phyloP scores from a whole-genome alignment of 2,888 invertebrate genomes.

The Nematopogon swammerdamellus region DNA sequence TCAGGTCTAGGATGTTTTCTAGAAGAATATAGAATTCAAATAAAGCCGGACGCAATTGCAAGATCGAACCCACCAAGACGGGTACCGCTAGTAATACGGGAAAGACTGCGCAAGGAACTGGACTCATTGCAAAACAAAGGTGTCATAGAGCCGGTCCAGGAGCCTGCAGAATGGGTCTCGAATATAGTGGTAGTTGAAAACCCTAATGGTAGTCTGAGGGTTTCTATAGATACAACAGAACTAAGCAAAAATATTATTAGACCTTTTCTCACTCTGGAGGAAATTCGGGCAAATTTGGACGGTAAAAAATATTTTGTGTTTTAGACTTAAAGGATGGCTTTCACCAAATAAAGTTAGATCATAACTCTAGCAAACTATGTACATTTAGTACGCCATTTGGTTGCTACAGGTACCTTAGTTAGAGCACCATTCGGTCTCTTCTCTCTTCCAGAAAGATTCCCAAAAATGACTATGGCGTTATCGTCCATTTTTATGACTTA shows the following conservation, averaged over 20 bases:
- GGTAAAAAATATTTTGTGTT: no score
- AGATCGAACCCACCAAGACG: not conserved
- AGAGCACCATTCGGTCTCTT: conserved; percentile 12
- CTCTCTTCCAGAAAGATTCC: conserved; percentile 13
- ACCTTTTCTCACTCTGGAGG: conserved; percentile 12
- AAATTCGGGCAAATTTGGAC: conserved; percentile 11
- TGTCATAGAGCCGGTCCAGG: not conserved
- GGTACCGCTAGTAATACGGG: not conserved
- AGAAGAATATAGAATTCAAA: not conserved
- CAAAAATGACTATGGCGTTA: conserved; percentile 10
- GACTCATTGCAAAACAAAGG: not conserved
- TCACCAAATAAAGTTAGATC: conserved; percentile 12
- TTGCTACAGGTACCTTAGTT: conserved; percentile 10
- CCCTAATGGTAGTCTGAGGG: conserved; percentile 6
- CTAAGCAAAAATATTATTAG: conserved; percentile 9
- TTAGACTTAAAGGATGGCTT: conserved; percentile 14
- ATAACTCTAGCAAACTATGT: conserved; percentile 8
- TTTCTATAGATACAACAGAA: conserved; percentile 10
- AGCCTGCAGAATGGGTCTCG: conserved; percentile 3
- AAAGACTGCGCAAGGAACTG: not conserved
- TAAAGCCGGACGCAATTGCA: not conserved
- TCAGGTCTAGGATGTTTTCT: not conserved
- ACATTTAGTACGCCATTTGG: conserved; percentile 14
- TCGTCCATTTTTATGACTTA: conserved; percentile 13
- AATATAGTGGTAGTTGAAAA: conserved; percentile 5